Conservation (phyloP, 2,797 vertebrate genomes). For the Pachyuromys duprasi region DNA sequence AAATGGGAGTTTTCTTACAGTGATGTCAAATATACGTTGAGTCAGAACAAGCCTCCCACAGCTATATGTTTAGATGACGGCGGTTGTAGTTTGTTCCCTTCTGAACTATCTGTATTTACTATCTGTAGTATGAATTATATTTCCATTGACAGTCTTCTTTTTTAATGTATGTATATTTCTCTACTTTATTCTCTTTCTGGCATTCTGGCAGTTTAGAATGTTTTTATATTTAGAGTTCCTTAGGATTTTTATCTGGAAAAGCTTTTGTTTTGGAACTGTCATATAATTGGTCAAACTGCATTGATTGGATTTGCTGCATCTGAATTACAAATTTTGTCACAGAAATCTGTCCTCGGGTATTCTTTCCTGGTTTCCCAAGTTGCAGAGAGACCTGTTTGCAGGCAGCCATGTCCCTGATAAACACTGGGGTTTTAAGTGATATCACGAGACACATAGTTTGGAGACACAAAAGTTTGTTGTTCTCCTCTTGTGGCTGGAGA, state of each 20-base stretch:
- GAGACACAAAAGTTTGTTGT: slow-evolving; percentile 75
- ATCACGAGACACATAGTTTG: slow-evolving; percentile 76
- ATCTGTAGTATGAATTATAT: not conserved
- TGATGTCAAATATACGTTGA: not conserved
- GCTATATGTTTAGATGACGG: slow-evolving; percentile 1
- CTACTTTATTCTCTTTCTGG: not conserved
- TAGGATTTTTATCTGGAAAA: slow-evolving; percentile 30
- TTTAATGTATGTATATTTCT: not conserved
- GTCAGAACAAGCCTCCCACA: not conserved
- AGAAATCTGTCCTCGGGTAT: slow-evolving; percentile 1
- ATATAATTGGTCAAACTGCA: not conserved
- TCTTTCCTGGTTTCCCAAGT: slow-evolving; percentile 16
- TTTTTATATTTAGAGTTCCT: slow-evolving; percentile 24
- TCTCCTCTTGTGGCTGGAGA: slow-evolving; percentile 76
- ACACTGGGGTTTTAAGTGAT: slow-evolving; percentile 66
- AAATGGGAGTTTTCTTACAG: slow-evolving; percentile 4
- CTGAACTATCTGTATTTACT: not conserved
- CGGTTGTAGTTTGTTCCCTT: not conserved
- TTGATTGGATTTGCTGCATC: not conserved
- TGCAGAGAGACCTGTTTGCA: slow-evolving; percentile 67
- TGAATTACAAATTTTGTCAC: slow-evolving; percentile 38
- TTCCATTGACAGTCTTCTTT: not conserved
- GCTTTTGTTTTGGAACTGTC: slow-evolving; percentile 15
- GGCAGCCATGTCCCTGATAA: slow-evolving; percentile 51
- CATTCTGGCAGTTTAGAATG: not conserved